Evolutionary conservation across 2,113 vertebrate species (phyloP), one percentile per base, ranked within the genome.

Genomic region (Bufo gargarizans): DNA sequence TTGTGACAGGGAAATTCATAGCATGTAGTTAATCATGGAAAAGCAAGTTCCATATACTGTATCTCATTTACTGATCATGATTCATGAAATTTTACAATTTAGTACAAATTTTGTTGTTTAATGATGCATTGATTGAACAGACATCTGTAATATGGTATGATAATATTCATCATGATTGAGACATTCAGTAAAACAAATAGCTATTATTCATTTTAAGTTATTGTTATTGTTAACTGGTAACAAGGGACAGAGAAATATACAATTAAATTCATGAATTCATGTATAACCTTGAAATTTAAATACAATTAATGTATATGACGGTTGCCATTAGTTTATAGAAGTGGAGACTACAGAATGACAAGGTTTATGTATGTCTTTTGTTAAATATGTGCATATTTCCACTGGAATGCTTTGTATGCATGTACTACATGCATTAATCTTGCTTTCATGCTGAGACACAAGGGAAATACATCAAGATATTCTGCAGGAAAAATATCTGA

Each of bases 361-460:
- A 10, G 5, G 10, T 22, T 79, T 50, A 45, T 72, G n/a, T 53
- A 74, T 47, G 47, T 49, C 72, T 85, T 53, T 16, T 56, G 22
- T 85, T 76, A 45, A 85, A 59, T 85, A 49, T 76, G 83, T 76
- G 55, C 84, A 85, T 76, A 85, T 85, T 85, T 85, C 65, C 47
- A 11, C 2, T 1, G 50, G 50, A 47, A 61, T 10, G 22, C 69
- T 85, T 33, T 59, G 84, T 85, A 47, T 47, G 84, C 84, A 76
- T 76, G 5, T 47, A 61, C 8, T 47, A 17, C 72, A 22, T 33
- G 20, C 84, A 77, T 86, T 77, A 74, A 77, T 86, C 53, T 77
- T 63, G 72, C 55, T 56, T 77, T 86, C 69, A 61, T 22, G 43
- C 20, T 63, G 84, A 59, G 45, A 77, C 56, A 77, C 19, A 61